Evolutionary conservation across 2,113 vertebrate species (phyloP), one percentile per base, ranked within the genome.

Genomic region (Naja naja): DNA sequence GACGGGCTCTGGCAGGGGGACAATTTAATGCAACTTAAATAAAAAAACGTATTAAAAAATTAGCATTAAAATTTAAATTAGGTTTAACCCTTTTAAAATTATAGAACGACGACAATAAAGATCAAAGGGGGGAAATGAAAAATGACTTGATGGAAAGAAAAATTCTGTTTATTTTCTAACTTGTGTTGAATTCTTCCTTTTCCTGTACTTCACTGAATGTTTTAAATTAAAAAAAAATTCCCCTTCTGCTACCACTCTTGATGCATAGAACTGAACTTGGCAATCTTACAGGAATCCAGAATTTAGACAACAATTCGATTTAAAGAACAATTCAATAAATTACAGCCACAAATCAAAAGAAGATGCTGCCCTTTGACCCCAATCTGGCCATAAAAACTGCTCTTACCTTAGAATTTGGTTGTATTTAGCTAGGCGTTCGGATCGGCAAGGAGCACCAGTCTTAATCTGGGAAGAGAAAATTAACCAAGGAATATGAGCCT

Each of bases 371-470:
- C 16, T 39, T 27, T 20, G 69, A 39, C n/a, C 69, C 34, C 34
- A 39, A 81, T 9, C 34, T 3, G 2, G 7, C 69, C 69, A 81
- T 81, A 81, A 81, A 81, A 43, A 43, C 3, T 1, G 3, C 3
- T 88, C 96, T 97, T 94, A 99, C 99, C 99, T 99, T 94, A 99
- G 98, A 95, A 99, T 95, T 97, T 99, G 99, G 97, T 99, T 99
- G 97, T 99, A 99, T 97, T 99, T 99, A 94, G 99, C 99, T 96
- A 99, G 95, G 85, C 99, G 98, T 97, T 99, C 99, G 1, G 99
- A 99, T 95, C 99, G 97, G 98, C 99, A 99, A 1, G 99, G 99
- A 43, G 99, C 99, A 34, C 99, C 99, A 0, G 99, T 99, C 97
- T 99, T 99, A 95, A 99, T 99, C 99, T 99, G 97, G 8, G 34